Conservation (phyloP, 2,888 invertebrate species). For the Papilio demoleus region DNA sequence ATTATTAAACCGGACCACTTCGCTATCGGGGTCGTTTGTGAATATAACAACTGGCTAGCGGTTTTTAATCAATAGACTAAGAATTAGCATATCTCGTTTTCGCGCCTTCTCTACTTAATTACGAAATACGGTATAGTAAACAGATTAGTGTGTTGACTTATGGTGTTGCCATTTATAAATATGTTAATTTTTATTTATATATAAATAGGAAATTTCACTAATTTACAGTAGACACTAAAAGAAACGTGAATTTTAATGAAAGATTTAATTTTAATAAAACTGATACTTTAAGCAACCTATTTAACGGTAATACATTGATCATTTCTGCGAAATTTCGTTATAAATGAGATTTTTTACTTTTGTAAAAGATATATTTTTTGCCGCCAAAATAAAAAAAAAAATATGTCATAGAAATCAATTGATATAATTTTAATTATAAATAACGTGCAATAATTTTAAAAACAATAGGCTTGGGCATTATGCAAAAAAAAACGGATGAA, state of each 20-base stretch:
- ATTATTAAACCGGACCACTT: conserved; percentile 75
- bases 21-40: conserved; percentile 62
- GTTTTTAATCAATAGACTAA: conserved; percentile 72
- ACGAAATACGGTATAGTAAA: conserved; percentile 36
- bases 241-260: background rate
- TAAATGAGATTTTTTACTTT: too few species aligned
- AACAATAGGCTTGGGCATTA: too few species aligned
- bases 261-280: background rate
- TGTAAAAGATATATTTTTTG: too few species aligned
- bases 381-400: too few species aligned
- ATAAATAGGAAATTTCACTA: background rate
- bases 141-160: conserved; percentile 43
- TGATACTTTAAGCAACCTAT: background rate
- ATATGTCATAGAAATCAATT: too few species aligned
- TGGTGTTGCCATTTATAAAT: conserved; percentile 41
- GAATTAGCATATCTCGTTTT: conserved; percentile 74
- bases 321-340: too few species aligned
- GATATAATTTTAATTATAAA: too few species aligned
- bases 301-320: too few species aligned
- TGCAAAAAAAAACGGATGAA: too few species aligned
- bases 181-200: conserved; percentile 2
- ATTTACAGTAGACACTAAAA: background rate
- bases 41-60: conserved; percentile 79
- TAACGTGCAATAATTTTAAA: too few species aligned
- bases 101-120: conserved; percentile 44